A percentile compares a stretch with the other conserved stretches of the same genome.
Evolutionary conservation across 2,113 vertebrate species (phyloP).

Genomic region (Ictalurus furcatus): DNA sequence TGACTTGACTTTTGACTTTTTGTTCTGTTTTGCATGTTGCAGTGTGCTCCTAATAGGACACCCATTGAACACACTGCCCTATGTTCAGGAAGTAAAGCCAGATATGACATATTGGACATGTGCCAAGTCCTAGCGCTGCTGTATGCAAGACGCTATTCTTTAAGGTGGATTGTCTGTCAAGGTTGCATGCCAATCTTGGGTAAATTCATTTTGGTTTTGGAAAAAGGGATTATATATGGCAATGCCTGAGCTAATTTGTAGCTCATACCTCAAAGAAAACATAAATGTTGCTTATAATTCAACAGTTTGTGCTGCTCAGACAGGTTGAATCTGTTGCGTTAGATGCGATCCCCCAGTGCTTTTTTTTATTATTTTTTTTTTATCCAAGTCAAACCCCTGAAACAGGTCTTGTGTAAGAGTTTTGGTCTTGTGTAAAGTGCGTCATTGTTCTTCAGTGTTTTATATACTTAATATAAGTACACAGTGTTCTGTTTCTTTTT

Average conservation of each 20-base stretch:
- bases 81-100: not conserved
- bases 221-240: slow-evolving; percentile 15
- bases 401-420: not conserved
- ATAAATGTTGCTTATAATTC: slow-evolving; percentile 10
- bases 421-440: not conserved
- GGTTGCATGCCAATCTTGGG: slow-evolving; percentile 8
- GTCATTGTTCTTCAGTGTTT: not conserved
- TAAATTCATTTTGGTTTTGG: slow-evolving; percentile 6
- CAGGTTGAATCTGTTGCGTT: slow-evolving; percentile 6
- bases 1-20: not conserved
- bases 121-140: not conserved
- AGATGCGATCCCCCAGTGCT: not conserved
- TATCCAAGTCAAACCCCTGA: slow-evolving; percentile 5
- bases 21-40: not conserved
- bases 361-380: not conserved
- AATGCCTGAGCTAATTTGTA: slow-evolving; percentile 21
- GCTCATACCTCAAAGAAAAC: slow-evolving; percentile 4
- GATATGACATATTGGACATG: not conserved
- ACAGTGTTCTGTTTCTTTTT: not conserved
- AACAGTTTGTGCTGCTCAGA: slow-evolving; percentile 26
- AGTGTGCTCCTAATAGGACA: not conserved
- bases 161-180: not conserved
- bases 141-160: not conserved
- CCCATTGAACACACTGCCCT: not conserved
- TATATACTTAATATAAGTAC: not conserved